phyloP scores from a whole-genome alignment of 2,797 vertebrate species.

The Cryptoprocta ferox region DNA sequence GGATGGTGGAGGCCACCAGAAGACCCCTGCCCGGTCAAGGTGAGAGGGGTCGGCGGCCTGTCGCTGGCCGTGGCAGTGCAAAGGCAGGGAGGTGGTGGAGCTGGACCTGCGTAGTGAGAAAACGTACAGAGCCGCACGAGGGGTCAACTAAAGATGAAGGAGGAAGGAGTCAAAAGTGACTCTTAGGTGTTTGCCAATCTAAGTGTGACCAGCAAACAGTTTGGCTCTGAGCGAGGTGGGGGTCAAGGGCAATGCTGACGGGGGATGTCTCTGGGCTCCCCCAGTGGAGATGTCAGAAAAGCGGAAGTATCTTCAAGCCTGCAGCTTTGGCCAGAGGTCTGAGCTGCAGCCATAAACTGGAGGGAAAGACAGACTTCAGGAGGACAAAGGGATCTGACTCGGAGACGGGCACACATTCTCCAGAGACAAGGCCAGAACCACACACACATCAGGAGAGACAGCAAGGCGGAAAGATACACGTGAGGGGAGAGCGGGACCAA shows the following conservation, averaged over 20 bases:
- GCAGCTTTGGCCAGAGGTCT: not conserved
- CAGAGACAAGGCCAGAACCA: not conserved
- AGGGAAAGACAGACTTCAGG: not conserved
- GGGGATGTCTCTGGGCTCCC: not conserved
- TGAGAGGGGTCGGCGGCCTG: not conserved
- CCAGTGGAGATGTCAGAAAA: not conserved
- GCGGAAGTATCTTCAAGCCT: too few relatives aligned
- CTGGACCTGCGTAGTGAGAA: not conserved
- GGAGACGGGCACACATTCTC: not conserved
- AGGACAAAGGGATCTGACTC: not conserved
- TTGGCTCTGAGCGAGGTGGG: not conserved
- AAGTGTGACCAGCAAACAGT: rapidly evolving
- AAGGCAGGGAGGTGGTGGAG: too few relatives aligned
- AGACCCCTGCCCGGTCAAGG: not conserved
- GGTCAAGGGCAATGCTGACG: not conserved
- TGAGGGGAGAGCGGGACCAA: rapidly evolving
- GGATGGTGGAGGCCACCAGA: not conserved
- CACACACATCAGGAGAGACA: not conserved
- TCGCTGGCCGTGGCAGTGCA: not conserved
- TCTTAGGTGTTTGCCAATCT: not conserved
- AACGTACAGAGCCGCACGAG: not conserved
- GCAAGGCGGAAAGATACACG: too few relatives aligned
- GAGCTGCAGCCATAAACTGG: not conserved
- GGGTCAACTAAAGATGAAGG: not conserved
- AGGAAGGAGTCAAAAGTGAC: not conserved